Percentiles rank a stretch among this genome's conserved stretches.
These are phyloP conservation scores for Cacajao melanocephalus DNA, from an alignment of 2,797 vertebrate genomes.

Conservation along the genomic window DNA sequence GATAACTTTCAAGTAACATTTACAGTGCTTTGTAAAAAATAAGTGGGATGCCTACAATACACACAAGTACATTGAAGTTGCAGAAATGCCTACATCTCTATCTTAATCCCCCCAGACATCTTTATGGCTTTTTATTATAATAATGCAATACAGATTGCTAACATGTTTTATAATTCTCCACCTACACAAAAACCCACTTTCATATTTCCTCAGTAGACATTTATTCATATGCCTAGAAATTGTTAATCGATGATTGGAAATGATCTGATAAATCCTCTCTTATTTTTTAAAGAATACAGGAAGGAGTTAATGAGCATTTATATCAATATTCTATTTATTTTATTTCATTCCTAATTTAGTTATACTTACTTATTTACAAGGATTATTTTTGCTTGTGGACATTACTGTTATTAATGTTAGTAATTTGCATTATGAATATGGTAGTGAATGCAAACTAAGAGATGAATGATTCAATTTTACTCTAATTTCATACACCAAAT, in stretches of 20 bases:
- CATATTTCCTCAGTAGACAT: conserved; percentile 30
- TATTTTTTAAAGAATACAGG: not conserved
- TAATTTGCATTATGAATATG: conserved; percentile 35
- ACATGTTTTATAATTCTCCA: conserved; percentile 43
- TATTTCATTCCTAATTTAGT: not conserved
- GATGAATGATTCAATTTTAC: conserved; percentile 56
- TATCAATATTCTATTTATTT: not conserved
- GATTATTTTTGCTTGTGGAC: not conserved
- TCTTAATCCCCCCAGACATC: conserved; percentile 72
- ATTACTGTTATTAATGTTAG: conserved; percentile 37
- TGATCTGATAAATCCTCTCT: not conserved
- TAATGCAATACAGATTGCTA: conserved; percentile 43
- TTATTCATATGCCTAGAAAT: not conserved
- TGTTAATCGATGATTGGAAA: not conserved
- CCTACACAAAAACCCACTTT: conserved; percentile 56
- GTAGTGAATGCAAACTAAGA: conserved; percentile 25
- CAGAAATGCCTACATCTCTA: conserved; percentile 64
- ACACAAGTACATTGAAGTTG: not conserved
- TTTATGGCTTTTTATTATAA: conserved; percentile 58
- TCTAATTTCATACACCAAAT: conserved; percentile 37
- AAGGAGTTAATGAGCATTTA: not conserved
- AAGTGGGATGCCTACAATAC: conserved; percentile 37
- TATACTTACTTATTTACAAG: conserved; percentile 16
- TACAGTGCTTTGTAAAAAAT: not conserved
- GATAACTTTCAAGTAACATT: conserved; percentile 38